A percentile compares a stretch with the other conserved stretches of the same genome.
These are phyloP conservation scores for Cheiracanthium punctorium DNA, from an alignment of 2,888 invertebrate genomes.

Conservation along the genomic window DNA sequence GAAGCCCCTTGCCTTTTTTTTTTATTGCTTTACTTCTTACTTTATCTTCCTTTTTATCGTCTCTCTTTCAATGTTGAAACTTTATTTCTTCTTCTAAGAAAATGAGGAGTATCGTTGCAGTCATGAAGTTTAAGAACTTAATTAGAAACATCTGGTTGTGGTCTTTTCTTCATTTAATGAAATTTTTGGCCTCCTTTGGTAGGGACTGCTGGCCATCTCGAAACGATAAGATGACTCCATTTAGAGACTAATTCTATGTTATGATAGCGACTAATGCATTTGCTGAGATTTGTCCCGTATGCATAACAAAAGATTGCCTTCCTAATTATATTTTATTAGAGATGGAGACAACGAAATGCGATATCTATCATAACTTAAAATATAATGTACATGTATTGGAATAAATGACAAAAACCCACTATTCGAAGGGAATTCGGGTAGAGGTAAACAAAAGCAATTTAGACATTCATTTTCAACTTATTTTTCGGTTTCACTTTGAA, in stretches of 20 bases:
- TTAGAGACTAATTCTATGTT: slow-evolving; percentile 69
- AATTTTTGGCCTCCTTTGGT: slow-evolving; percentile 64
- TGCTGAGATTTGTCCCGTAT: slow-evolving; percentile 57
- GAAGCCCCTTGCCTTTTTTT: slow-evolving; percentile 55
- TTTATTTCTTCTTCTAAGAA: slow-evolving; percentile 68
- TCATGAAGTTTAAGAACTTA: slow-evolving; percentile 70
- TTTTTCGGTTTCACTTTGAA: no score
- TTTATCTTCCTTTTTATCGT: slow-evolving; percentile 66
- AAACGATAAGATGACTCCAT: slow-evolving; percentile 67
- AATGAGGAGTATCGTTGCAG: slow-evolving; percentile 64
- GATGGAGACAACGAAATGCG: slow-evolving; percentile 42
- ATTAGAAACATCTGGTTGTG: slow-evolving; percentile 70
- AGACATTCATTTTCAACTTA: no score
- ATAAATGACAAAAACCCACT: slow-evolving; percentile 17
- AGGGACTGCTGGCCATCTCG: slow-evolving; percentile 20
- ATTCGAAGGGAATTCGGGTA: neutral
- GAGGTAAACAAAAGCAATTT: neutral
- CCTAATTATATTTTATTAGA: slow-evolving; percentile 62
- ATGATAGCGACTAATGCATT: slow-evolving; percentile 67
- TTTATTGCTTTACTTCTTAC: slow-evolving; percentile 41
- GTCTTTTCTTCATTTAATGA: slow-evolving; percentile 70
- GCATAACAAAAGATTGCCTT: slow-evolving; percentile 60
- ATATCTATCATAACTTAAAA: slow-evolving; percentile 38
- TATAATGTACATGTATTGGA: slow-evolving; percentile 40
- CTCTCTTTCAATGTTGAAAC: slow-evolving; percentile 69